These are phyloP conservation scores for Zoanthus sociatus DNA, from an alignment of 92 coral and sea anemone genomes.

Conservation along the genomic window DNA sequence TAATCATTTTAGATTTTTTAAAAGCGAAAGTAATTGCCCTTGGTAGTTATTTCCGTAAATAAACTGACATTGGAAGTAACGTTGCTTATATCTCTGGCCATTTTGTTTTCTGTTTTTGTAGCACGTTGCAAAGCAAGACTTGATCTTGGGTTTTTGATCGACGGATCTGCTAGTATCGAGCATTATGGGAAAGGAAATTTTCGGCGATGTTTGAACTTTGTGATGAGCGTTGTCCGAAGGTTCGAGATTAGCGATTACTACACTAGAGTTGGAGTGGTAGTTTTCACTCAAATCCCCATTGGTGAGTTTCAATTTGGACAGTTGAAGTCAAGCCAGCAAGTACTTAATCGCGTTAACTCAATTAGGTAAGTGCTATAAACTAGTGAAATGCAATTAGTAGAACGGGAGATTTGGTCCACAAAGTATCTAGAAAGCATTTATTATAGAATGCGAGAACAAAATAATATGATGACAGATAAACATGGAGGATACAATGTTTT, in stretches of 20 bases:
- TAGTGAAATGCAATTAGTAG: too few relatives aligned
- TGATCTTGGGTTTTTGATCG: constrained; percentile 39
- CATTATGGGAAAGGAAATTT: constrained; percentile 23
- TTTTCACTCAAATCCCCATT: constrained; percentile 8
- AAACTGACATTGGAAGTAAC: too few relatives aligned
- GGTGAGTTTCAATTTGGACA: constrained; percentile 20
- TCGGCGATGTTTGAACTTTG: constrained; percentile 35
- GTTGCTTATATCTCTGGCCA: background rate
- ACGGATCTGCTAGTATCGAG: constrained; percentile 38
- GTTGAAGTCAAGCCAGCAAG: background rate
- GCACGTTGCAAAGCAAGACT: constrained; percentile 18
- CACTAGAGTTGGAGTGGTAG: constrained; percentile 38
- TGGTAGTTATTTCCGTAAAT: too few relatives aligned
- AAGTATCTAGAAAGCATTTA: too few relatives aligned
- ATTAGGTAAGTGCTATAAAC: constrained; percentile 2
- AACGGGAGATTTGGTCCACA: too few relatives aligned
- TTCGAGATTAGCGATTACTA: background rate
- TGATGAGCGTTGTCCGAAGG: constrained; percentile 39
- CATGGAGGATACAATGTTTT: too few relatives aligned
- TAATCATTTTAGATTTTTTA: too few relatives aligned
- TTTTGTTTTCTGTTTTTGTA: background rate
- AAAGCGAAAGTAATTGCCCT: too few relatives aligned
- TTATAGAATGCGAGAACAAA: too few relatives aligned
- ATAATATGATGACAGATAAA: too few relatives aligned
- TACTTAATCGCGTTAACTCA: constrained; percentile 4